phyloP scores from a whole-genome alignment of 2,113 vertebrate genomes.

The Phaethon lepturus region DNA sequence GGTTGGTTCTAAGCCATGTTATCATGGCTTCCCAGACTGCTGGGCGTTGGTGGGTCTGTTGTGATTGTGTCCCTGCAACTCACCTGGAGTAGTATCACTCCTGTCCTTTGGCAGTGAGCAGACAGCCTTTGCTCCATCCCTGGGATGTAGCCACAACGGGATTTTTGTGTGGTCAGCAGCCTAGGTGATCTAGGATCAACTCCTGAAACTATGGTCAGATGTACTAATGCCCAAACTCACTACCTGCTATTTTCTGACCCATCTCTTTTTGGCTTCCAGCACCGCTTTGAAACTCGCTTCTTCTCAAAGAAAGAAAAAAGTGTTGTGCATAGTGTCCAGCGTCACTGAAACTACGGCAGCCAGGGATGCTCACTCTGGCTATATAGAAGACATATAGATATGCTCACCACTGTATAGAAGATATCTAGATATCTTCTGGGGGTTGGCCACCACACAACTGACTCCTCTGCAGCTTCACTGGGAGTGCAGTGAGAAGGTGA shows the following conservation, averaged over 20 bases:
- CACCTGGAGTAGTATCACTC: no score
- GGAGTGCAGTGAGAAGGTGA: accelerated
- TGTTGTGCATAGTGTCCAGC: accelerated
- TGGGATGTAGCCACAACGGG: no score
- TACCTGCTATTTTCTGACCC: no score
- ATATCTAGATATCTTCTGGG: background rate
- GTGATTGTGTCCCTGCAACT: accelerated
- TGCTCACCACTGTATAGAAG: no score
- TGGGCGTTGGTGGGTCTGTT: no score
- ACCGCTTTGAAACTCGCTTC: background rate
- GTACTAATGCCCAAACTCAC: no score
- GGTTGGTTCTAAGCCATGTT: background rate
- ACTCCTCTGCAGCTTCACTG: background rate
- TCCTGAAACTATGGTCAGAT: no score
- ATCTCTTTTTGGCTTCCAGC: background rate
- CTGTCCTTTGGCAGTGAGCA: accelerated
- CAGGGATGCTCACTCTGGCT: background rate
- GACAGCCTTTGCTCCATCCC: background rate
- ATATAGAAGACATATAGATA: no score
- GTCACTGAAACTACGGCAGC: background rate
- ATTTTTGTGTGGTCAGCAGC: background rate
- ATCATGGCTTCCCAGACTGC: no score
- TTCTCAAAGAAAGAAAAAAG: background rate
- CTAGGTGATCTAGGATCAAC: background rate
- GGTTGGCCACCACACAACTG: background rate